Percentiles rank a stretch among this genome's conserved stretches.
These are phyloP conservation scores for Sthenelais limicola DNA, from an alignment of 2,888 invertebrate genomes.

Conservation along the genomic window DNA sequence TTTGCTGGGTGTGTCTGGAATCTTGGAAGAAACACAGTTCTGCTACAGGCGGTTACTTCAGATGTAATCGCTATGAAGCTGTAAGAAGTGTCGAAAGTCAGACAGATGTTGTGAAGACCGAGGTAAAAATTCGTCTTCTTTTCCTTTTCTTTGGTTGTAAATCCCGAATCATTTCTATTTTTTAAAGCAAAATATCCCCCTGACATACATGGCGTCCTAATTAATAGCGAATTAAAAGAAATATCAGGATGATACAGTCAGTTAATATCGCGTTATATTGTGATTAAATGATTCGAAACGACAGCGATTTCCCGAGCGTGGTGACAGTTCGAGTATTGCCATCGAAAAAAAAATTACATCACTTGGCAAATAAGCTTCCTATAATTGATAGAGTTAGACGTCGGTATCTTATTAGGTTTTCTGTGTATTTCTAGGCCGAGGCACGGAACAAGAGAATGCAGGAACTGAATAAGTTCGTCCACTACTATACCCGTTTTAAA, in stretches of 20 bases:
- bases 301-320: too few relatives aligned
- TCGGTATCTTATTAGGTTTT: background rate
- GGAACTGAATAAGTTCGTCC: constrained; percentile 79
- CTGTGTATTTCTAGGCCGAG: constrained; percentile 73
- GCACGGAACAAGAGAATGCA: constrained; percentile 77
- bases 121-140: constrained; percentile 68
- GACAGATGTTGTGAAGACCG: constrained; percentile 76
- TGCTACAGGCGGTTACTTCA: constrained; percentile 81
- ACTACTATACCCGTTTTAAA: constrained; percentile 79
- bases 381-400: background rate
- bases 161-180: too few relatives aligned
- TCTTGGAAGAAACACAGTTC: constrained; percentile 82
- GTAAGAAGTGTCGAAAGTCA: constrained; percentile 78
- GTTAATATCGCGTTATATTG: too few relatives aligned
- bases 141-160: background rate
- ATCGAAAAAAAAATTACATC: too few relatives aligned
- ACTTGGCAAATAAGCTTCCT: too few relatives aligned
- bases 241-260: too few relatives aligned
- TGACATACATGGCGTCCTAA: constrained; percentile 35
- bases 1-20: constrained; percentile 83
- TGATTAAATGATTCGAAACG: too few relatives aligned
- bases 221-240: background rate
- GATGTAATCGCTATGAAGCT: constrained; percentile 79
- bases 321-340: too few relatives aligned
- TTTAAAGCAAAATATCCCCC: background rate